A percentile compares a stretch with the other conserved stretches of the same genome.
These are phyloP conservation scores for Pelecanoides urinatrix DNA, from an alignment of 2,113 vertebrate species.

Conservation along the genomic window DNA sequence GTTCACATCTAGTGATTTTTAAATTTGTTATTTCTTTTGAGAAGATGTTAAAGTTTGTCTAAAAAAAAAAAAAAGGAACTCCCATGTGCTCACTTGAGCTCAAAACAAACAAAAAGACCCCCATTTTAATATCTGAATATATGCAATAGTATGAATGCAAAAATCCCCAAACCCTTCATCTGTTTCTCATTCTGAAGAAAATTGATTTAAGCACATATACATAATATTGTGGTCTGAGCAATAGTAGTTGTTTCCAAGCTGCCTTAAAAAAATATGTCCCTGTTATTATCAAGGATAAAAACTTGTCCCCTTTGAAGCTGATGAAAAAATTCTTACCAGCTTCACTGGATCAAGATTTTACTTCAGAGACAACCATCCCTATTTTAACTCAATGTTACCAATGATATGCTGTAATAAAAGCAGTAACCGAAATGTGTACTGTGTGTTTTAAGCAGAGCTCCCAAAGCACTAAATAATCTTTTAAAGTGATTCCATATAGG, in stretches of 20 bases:
- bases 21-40: background rate
- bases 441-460: background rate
- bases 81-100: background rate
- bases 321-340: background rate
- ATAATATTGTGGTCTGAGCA: background rate
- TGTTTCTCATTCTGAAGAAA: constrained; percentile 11
- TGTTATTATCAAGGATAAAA: background rate
- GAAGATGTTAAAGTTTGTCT: background rate
- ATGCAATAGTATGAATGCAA: background rate
- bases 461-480: background rate
- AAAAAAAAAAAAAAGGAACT: background rate
- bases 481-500: background rate
- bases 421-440: background rate
- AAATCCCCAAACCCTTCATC: background rate
- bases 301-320: background rate
- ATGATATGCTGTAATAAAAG: background rate
- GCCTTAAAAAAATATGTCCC: background rate
- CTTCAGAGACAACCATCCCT: background rate
- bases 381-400: background rate
- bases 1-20: background rate
- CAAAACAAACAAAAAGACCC: background rate
- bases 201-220: background rate
- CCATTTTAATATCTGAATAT: background rate
- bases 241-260: background rate
- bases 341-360: background rate